Base-by-base conservation (phyloP, 35 echinoderm and acorn worm genomes). In the Chiridota heheva region DNA sequence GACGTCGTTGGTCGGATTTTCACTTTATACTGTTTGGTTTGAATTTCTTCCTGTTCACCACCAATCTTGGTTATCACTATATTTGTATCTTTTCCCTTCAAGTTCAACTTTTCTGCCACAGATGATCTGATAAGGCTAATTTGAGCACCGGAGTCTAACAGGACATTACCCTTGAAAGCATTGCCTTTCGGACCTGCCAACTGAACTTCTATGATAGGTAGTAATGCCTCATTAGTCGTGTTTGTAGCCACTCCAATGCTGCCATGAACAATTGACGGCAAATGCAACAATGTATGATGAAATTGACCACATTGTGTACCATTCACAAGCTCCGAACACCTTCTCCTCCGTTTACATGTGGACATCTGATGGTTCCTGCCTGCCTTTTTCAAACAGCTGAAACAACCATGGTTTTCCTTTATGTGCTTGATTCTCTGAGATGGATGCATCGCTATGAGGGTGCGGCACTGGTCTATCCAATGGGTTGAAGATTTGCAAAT, bases 1-100 rank as follows among this genome's bases (percentile, higher is more conserved):
- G 8, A 71, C 5, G 53, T 43, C 2, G 80, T 20, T 13, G 74
- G 57, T 30, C 55, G 56, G 36, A 76, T 41, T 6, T 61, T 58
- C 16, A 88, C 51, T 34, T 63, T 70, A 55, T 78, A 93, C 24
- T 51, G 65, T 41, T 83, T 82, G 35, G 78, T 93, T 38, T 71
- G n/a, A 17, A 88, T 58, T 48, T 84, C 57, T 77, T 93, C 84
- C 48, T 87, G 84, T 60, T 88, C 84, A 41, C 77, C 84, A 29
- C 84, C 84, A 41, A 93, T 55, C 65, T 93, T 93, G 17, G 40
- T 87, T 15, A 87, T 93, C 20, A 84, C 88, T 55, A 79, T 78
- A 30, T 32, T 66, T 10, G 81, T 70, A 40, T 56, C 41, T 40
- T 67, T 69, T 57, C 78, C 84, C 2, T 61, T 93, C 0, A 93